Evolutionary conservation across 2,797 vertebrate species (phyloP).

Genomic region (Platalea minor): DNA sequence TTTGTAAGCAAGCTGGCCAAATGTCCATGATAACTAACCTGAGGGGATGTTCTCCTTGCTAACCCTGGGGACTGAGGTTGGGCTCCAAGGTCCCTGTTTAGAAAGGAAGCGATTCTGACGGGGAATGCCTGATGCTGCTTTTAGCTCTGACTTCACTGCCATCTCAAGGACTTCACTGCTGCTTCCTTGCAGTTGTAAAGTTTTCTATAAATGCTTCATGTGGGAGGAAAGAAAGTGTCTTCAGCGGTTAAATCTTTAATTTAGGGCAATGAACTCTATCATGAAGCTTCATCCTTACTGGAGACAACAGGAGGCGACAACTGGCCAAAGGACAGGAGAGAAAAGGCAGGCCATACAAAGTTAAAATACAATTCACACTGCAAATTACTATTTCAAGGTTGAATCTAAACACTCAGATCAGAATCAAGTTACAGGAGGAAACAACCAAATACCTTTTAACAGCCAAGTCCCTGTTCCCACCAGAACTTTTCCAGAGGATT

Average conservation of each 20-base stretch:
- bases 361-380: neutral
- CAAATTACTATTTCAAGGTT: neutral
- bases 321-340: neutral
- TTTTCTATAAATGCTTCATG: neutral
- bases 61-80: neutral
- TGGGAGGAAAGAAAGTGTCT: neutral
- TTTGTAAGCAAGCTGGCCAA: neutral
- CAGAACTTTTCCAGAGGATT: neutral
- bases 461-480: neutral
- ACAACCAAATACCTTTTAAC: neutral
- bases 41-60: neutral
- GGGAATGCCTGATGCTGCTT: neutral
- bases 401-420: neutral
- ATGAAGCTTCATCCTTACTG: neutral
- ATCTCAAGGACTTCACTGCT: neutral
- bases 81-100: neutral
- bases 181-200: neutral
- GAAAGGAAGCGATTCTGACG: neutral
- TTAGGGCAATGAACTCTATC: neutral
- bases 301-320: neutral
- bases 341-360: neutral
- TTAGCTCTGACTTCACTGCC: neutral
- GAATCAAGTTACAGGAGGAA: neutral
- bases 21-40: accelerated
- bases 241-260: neutral